Conservation (phyloP, 2,113 vertebrate species). For the Falcunculus frontatus region DNA sequence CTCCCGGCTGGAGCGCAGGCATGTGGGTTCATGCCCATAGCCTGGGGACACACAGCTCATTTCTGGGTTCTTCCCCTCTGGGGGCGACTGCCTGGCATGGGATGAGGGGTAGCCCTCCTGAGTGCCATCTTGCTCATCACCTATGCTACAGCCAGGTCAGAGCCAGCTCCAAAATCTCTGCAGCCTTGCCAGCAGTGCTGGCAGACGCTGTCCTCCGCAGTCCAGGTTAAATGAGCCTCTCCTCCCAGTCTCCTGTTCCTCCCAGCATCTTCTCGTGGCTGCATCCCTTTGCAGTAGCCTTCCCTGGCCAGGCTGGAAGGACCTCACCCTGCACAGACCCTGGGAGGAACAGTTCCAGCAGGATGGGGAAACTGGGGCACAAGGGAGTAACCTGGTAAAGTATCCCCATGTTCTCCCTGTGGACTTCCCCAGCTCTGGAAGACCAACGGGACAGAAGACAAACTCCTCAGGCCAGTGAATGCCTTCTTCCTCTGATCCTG, state of each 20-base stretch:
- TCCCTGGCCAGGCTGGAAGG: neutral
- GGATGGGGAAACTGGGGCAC: neutral
- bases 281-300: neutral
- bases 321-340: neutral
- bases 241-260: neutral
- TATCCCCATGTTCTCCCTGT: neutral
- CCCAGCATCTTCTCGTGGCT: neutral
- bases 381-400: neutral
- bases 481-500: neutral
- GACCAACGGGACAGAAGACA: neutral
- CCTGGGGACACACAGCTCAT: fast-evolving
- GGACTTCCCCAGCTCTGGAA: neutral
- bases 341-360: neutral
- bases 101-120: neutral
- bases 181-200: conserved; percentile 54
- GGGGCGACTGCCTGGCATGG: neutral
- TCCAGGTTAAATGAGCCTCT: conserved; percentile 50
- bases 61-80: neutral
- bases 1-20: neutral
- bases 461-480: neutral
- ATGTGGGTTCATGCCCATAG: neutral
- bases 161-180: neutral
- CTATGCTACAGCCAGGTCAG: neutral
- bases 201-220: conserved; percentile 23
- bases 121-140: neutral